Percentiles rank a stretch among this genome's conserved stretches.
Conservation (phyloP, 1,140 invertebrate genomes). For the Vollenhovia emeryi region DNA sequence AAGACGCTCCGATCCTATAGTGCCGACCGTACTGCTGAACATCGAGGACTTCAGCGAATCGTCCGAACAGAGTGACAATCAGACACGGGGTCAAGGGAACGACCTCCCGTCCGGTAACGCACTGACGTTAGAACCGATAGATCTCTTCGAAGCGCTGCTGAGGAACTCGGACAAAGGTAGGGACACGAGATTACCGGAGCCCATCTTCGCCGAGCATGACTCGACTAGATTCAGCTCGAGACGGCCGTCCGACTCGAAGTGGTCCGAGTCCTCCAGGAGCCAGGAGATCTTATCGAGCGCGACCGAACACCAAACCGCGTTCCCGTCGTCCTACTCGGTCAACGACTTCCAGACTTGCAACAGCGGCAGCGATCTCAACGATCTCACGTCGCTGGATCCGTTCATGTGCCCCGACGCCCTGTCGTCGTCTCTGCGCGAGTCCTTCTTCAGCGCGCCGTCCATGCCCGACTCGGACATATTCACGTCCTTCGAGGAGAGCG, state of each 20-base stretch:
- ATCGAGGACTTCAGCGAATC: constrained; percentile 76
- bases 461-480: constrained; percentile 79
- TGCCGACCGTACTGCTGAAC: constrained; percentile 79
- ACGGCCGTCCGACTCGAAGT: constrained; percentile 80
- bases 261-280: constrained; percentile 82
- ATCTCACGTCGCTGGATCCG: constrained; percentile 78
- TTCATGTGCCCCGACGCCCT: constrained; percentile 80
- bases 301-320: constrained; percentile 65
- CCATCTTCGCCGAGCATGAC: constrained; percentile 79
- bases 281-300: constrained; percentile 80
- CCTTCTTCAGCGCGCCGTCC: constrained; percentile 80
- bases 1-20: constrained; percentile 77
- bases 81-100: not conserved
- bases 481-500: constrained; percentile 80
- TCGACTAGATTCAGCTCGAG: constrained; percentile 81
- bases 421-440: constrained; percentile 80
- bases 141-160: constrained; percentile 54
- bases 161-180: constrained; percentile 68
- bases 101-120: not conserved
- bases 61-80: not conserved
- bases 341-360: constrained; percentile 80
- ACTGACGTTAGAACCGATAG: constrained; percentile 50
- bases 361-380: constrained; percentile 80
- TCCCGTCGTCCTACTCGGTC: constrained; percentile 81
- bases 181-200: constrained; percentile 63